These are phyloP conservation scores for Sternarchorhynchus goeldii DNA, from an alignment of 2,797 vertebrate species.

Conservation along the genomic window DNA sequence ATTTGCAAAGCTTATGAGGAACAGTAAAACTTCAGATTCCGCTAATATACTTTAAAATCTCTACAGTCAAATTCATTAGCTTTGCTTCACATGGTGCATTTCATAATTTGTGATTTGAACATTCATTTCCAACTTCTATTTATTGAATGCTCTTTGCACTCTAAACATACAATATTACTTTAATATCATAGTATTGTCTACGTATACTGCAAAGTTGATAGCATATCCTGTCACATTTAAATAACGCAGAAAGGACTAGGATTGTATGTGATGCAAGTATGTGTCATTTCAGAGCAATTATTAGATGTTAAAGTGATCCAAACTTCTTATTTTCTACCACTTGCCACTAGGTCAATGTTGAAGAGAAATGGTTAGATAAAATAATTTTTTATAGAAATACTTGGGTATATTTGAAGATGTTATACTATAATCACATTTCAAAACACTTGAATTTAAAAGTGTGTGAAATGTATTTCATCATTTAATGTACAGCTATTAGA, in stretches of 20 bases:
- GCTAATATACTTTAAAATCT: constrained; percentile 58
- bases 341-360: not conserved
- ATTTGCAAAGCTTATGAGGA: constrained; percentile 62
- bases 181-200: constrained; percentile 57
- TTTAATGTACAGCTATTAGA: constrained; percentile 24
- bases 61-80: constrained; percentile 47
- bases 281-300: constrained; percentile 53
- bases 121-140: constrained; percentile 43
- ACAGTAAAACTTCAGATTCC: constrained; percentile 60
- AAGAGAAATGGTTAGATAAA: constrained; percentile 17
- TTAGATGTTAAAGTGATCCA: constrained; percentile 41
- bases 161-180: constrained; percentile 50
- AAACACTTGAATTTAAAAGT: constrained; percentile 19
- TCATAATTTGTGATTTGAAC: constrained; percentile 28
- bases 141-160: constrained; percentile 37
- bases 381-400: constrained; percentile 11
- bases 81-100: constrained; percentile 47
- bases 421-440: not conserved
- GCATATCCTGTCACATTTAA: constrained; percentile 15
- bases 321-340: constrained; percentile 5
- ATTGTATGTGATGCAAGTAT: constrained; percentile 7
- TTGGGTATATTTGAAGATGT: not conserved
- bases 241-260: constrained; percentile 21
- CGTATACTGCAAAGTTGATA: constrained; percentile 41
- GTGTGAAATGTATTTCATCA: not conserved